Percentiles rank a stretch among this genome's conserved stretches.
Conservation (phyloP, 2,888 invertebrate genomes). For the Drosophila subsilvestris region DNA sequence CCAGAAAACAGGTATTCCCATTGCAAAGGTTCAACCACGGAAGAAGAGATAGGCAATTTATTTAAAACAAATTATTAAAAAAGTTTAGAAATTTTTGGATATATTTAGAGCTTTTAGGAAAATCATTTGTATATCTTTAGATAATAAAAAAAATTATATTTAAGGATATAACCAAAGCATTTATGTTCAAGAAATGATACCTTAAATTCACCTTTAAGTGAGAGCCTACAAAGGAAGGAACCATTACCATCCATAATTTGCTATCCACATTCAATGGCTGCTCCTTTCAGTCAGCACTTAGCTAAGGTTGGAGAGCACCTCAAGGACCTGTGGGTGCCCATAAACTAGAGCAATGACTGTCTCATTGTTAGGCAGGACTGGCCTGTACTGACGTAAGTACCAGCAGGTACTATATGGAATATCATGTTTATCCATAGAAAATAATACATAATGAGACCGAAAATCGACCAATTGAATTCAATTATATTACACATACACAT, state of each 20-base stretch:
- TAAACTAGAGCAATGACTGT: constrained; percentile 31
- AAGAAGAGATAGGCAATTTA: neutral
- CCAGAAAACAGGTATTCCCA: neutral
- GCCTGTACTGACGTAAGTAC: too few relatives aligned
- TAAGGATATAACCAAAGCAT: neutral
- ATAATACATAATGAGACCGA: constrained; percentile 36
- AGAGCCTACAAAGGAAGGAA: neutral
- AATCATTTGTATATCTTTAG: neutral
- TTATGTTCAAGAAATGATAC: neutral
- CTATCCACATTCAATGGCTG: neutral
- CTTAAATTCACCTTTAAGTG: neutral
- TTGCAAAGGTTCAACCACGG: neutral
- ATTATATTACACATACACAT: constrained; percentile 41
- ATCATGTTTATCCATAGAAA: constrained; percentile 28
- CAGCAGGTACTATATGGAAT: constrained; percentile 16
- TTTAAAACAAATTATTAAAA: neutral
- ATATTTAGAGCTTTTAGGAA: neutral
- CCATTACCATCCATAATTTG: too few relatives aligned
- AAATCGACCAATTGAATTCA: constrained; percentile 58
- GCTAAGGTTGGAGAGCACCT: constrained; percentile 8
- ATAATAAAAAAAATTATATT: too few relatives aligned
- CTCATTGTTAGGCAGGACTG: constrained; percentile 20
- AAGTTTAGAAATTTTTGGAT: neutral
- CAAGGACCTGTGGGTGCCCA: neutral
- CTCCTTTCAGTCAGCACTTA: neutral